A percentile compares a stretch with the other conserved stretches of the same genome.
Conservation (phyloP, 2,888 invertebrate species). For the Callyntrura guangdongensis region DNA sequence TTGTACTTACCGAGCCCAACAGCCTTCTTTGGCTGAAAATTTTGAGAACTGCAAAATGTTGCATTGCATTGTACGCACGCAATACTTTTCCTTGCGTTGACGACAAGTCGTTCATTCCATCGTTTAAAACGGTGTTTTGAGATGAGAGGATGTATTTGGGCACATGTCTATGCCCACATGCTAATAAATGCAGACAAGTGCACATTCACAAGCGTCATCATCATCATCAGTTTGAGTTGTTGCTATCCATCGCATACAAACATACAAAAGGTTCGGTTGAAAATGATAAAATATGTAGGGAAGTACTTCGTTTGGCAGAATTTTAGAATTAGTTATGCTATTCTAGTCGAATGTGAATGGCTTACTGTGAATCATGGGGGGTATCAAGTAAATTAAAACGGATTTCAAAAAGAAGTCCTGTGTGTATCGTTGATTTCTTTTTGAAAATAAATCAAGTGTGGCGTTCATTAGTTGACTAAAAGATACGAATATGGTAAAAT, state of each 20-base stretch:
- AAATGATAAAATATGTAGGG: neutral
- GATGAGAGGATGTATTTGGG: neutral
- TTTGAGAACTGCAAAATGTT: too few species aligned
- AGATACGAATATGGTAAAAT: neutral
- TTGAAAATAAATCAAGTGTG: slow-evolving; percentile 12
- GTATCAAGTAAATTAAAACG: slow-evolving; percentile 53
- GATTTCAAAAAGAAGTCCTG: neutral
- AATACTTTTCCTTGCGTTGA: too few species aligned
- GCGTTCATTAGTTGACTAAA: neutral
- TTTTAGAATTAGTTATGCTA: slow-evolving; percentile 54
- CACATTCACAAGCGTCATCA: neutral
- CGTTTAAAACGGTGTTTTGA: too few species aligned
- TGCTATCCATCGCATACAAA: neutral
- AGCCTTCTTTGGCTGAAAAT: too few species aligned
- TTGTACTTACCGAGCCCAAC: too few species aligned
- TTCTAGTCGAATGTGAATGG: slow-evolving; percentile 16
- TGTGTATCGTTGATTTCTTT: slow-evolving; percentile 3
- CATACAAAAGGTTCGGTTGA: neutral
- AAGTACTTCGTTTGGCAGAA: slow-evolving; percentile 32
- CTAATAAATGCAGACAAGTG: neutral
- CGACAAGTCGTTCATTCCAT: too few species aligned
- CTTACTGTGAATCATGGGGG: slow-evolving; percentile 56
- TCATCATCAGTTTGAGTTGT: neutral
- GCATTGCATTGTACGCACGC: too few species aligned
- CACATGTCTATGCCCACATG: neutral